Conservation (phyloP, 2,797 vertebrate species). For the Tragopan temminckii region DNA sequence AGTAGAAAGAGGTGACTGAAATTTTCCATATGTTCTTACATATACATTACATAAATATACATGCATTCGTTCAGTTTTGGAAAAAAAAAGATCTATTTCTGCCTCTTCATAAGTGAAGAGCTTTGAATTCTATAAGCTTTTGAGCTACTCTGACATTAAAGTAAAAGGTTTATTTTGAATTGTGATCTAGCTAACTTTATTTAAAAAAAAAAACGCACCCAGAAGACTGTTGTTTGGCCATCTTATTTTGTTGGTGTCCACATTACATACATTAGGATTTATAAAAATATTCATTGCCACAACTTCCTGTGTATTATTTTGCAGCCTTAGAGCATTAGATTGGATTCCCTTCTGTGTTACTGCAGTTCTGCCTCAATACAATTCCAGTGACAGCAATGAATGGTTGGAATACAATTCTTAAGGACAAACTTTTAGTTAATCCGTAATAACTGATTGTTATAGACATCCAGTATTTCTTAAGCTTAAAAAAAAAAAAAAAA, state of each 20-base stretch:
- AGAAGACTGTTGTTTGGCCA: neutral
- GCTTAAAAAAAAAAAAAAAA: too few relatives aligned
- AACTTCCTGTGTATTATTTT: neutral
- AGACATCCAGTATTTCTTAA: neutral
- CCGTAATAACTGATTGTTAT: neutral
- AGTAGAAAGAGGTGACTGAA: neutral
- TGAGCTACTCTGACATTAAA: neutral
- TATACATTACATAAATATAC: too few relatives aligned
- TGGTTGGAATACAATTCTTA: neutral
- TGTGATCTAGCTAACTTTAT: neutral
- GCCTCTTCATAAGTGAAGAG: neutral
- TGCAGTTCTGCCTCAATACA: neutral
- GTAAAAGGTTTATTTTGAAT: neutral
- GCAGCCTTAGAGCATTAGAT: neutral
- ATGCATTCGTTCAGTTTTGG: neutral
- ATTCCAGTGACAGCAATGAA: neutral
- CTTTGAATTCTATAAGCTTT: neutral
- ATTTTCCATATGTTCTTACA: neutral
- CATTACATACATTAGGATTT: neutral
- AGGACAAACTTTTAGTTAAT: neutral
- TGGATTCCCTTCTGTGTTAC: neutral
- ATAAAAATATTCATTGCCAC: neutral
- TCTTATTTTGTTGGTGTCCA: neutral
- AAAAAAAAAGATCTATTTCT: neutral
- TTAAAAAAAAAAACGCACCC: neutral